phyloP scores from a whole-genome alignment of 2,797 vertebrate genomes.

The Cichlasoma orientale region DNA sequence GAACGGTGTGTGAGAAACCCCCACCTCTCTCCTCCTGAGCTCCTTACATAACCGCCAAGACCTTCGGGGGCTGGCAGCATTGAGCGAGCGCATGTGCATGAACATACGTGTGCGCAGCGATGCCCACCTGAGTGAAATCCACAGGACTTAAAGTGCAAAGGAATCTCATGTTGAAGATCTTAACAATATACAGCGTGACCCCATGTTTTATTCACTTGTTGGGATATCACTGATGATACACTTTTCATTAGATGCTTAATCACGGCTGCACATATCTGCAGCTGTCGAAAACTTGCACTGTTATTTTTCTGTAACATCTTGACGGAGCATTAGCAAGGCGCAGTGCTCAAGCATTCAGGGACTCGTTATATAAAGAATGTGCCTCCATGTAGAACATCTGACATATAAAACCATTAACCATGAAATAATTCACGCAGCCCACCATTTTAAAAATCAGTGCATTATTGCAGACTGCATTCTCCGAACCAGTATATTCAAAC shows the following conservation, averaged over 20 bases:
- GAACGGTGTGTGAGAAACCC: conserved; percentile 70
- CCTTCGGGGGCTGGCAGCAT: conserved; percentile 58
- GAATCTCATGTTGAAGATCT: conserved; percentile 19
- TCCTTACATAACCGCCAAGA: conserved; percentile 73
- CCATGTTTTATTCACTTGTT: conserved; percentile 61
- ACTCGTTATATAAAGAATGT: conserved; percentile 30
- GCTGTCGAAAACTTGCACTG: conserved; percentile 11
- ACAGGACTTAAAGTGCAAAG: conserved; percentile 43
- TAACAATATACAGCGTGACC: conserved; percentile 23
- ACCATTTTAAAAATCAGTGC: conserved; percentile 22
- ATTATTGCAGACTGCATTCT: background rate
- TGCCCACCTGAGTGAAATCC: conserved; percentile 54
- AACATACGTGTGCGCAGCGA: conserved; percentile 30
- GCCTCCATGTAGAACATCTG: conserved; percentile 24
- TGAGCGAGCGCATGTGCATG: background rate
- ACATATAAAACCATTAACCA: conserved; percentile 41
- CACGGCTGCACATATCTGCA: conserved; percentile 37
- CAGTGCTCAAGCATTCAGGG: background rate
- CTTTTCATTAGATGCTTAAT: conserved; percentile 49
- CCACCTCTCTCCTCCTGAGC: conserved; percentile 67
- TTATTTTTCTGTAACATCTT: conserved; percentile 48
- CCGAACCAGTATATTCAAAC: conserved; percentile 8
- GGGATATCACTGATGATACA: conserved; percentile 39
- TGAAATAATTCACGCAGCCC: conserved; percentile 35
- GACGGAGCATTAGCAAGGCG: conserved; percentile 40